These are phyloP conservation scores for Amphibalanus amphitrite DNA, from an alignment of 1,140 invertebrate genomes.

Conservation along the genomic window DNA sequence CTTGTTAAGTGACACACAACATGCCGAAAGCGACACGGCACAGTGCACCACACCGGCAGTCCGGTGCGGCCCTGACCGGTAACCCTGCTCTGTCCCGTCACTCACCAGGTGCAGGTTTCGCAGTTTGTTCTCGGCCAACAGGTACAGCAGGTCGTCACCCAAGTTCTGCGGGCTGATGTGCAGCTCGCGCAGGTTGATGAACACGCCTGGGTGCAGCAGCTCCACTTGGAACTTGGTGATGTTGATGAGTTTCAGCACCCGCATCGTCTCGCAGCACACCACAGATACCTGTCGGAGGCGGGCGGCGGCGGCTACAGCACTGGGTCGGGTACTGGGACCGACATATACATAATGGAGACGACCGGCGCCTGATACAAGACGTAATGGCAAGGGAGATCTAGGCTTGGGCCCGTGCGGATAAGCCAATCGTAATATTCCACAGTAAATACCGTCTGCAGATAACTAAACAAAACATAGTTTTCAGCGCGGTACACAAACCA, in stretches of 20 bases:
- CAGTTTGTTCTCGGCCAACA: constrained; percentile 46
- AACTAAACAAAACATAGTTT: too few species aligned
- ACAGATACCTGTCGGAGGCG: constrained; percentile 28
- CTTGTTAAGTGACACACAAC: too few species aligned
- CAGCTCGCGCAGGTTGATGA: constrained; percentile 50
- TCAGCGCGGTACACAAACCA: too few species aligned
- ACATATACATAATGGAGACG: too few species aligned
- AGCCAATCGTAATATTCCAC: too few species aligned
- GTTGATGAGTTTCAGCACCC: constrained; percentile 50
- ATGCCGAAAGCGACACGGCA: too few species aligned
- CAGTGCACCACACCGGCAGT: constrained; percentile 7
- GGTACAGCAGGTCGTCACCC: constrained; percentile 50
- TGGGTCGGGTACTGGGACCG: too few species aligned
- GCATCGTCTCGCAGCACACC: constrained; percentile 43
- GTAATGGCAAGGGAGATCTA: too few species aligned
- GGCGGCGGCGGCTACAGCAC: too few species aligned
- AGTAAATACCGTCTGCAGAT: too few species aligned
- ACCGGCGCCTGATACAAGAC: too few species aligned
- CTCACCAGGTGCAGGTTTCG: constrained; percentile 57
- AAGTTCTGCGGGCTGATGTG: constrained; percentile 64
- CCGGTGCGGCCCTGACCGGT: constrained; percentile 30
- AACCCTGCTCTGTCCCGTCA: constrained; percentile 39
- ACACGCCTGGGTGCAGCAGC: constrained; percentile 56
- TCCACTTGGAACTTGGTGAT: constrained; percentile 50
- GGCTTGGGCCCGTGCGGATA: too few species aligned